Evolutionary conservation across 1,140 invertebrate species (phyloP).

Genomic region (Stratiolaelaps scimitus): DNA sequence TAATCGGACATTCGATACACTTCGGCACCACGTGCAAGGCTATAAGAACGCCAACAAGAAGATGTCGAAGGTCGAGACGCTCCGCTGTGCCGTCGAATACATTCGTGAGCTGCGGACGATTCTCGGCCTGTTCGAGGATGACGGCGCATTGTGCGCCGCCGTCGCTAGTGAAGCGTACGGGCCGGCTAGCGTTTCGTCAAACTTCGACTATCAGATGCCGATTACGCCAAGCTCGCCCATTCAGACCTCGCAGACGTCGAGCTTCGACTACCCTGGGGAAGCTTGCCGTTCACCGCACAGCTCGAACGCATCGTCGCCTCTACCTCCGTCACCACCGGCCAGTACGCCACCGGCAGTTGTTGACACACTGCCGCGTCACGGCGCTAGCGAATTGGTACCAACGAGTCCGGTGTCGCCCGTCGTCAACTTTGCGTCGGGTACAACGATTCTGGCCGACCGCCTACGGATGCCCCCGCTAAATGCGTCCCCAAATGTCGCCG

Average conservation of each 20-base stretch:
- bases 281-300: background rate
- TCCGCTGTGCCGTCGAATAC: conserved; percentile 82
- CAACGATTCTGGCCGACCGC: conserved; percentile 19
- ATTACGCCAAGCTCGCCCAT: background rate
- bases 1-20: conserved; percentile 36
- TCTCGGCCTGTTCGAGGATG: conserved; percentile 40
- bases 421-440: background rate
- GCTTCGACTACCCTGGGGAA: conserved; percentile 5
- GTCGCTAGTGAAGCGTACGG: background rate
- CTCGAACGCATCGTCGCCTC: background rate
- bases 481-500: no score
- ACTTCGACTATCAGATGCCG: conserved; percentile 28
- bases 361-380: no score
- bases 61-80: conserved; percentile 79
- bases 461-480: conserved; percentile 1
- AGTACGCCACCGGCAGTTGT: background rate
- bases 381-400: no score
- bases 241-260: background rate
- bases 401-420: no score
- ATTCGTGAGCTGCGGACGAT: conserved; percentile 68
- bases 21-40: conserved; percentile 49
- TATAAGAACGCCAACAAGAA: conserved; percentile 62
- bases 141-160: background rate
- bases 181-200: background rate
- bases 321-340: background rate